Evolutionary conservation across 2,797 vertebrate genomes (phyloP), one percentile per base, ranked within the genome.

Genomic region (Notolabrus celidotus): DNA sequence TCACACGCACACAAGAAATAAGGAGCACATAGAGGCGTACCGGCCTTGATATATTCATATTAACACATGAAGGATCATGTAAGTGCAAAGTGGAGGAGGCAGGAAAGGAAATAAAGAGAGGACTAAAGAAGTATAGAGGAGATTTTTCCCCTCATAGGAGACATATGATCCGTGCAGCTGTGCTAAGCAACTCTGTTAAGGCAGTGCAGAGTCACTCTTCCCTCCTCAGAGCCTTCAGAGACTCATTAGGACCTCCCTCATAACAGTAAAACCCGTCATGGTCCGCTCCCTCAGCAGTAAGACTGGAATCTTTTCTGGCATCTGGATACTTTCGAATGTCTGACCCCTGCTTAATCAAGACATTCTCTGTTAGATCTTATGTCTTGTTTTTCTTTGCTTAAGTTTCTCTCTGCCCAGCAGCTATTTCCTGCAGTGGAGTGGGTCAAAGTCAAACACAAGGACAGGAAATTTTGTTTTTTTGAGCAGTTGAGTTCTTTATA

Each of bases 161-260:
- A 41, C 29, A 56, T 59, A 60, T 89, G 71, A 71, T 67, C 55
- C 33, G 23, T 67, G 58, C 70, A 79, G 71, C 67, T 39, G 66
- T 62, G 39, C 64, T 71, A 58, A 80, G 78, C 66, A 62, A 57
- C 73, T 82, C 59, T 73, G 61, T 76, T 72, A 61, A 82, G 50
- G 67, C 62, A 43, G 64, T 33, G 20, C 8, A 33, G 54, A 73
- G 75, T 67, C 74, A 16, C 67, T 80, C 55, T 74, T 42, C 22
- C 29, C 56, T 77, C 57, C 53, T 77, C 63, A 23, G 58, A 56
- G 41, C 52, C 85, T 76, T 72, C 55, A 8, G 86, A 86, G 86
- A 67, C 85, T 89, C 86, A 67, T 89, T 90, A 91, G 73, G 63
- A 73, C 55, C 73, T 78, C 74, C 74, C 80, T 86, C 75, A 51